phyloP scores from a whole-genome alignment of 2,797 vertebrate genomes.

The Anableps anableps region DNA sequence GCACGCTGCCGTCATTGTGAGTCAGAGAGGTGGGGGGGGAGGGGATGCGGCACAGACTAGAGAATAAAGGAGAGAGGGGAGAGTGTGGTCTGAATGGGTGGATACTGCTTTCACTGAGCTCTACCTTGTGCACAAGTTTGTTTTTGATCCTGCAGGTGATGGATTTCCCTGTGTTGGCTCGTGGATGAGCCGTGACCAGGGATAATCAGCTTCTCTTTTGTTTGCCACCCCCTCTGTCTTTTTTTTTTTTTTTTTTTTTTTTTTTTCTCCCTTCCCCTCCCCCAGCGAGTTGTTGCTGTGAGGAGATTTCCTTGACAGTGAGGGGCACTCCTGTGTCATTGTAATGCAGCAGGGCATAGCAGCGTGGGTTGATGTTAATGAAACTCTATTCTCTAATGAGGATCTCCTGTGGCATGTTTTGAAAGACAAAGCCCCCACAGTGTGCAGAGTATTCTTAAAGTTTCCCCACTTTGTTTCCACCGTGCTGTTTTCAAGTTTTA shows the following conservation, averaged over 20 bases:
- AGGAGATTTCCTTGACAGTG: constrained; percentile 75
- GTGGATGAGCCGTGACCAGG: constrained; percentile 79
- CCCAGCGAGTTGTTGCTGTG: constrained; percentile 67
- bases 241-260: no score
- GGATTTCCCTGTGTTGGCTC: constrained; percentile 74
- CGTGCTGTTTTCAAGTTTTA: constrained; percentile 67
- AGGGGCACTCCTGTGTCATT: constrained; percentile 79
- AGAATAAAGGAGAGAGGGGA: constrained; percentile 50
- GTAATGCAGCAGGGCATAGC: constrained; percentile 76
- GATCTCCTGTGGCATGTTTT: constrained; percentile 77
- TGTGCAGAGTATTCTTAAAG: constrained; percentile 51
- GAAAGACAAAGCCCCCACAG: constrained; percentile 77
- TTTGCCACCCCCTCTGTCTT: constrained; percentile 46
- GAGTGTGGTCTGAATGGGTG: constrained; percentile 58
- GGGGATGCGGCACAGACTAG: constrained; percentile 34
- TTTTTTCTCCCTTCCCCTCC: constrained; percentile 60
- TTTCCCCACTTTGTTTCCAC: constrained; percentile 62
- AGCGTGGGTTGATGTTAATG: constrained; percentile 82
- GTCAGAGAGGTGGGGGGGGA: constrained; percentile 54
- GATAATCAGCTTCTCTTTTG: constrained; percentile 80
- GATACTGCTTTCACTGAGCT: constrained; percentile 74
- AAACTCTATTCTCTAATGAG: constrained; percentile 82
- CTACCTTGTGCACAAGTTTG: constrained; percentile 70
- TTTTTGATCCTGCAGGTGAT: constrained; percentile 81
- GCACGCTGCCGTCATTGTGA: constrained; percentile 68